Evolutionary conservation across 1,140 invertebrate genomes (phyloP).

Genomic region (Zophobas morio): DNA sequence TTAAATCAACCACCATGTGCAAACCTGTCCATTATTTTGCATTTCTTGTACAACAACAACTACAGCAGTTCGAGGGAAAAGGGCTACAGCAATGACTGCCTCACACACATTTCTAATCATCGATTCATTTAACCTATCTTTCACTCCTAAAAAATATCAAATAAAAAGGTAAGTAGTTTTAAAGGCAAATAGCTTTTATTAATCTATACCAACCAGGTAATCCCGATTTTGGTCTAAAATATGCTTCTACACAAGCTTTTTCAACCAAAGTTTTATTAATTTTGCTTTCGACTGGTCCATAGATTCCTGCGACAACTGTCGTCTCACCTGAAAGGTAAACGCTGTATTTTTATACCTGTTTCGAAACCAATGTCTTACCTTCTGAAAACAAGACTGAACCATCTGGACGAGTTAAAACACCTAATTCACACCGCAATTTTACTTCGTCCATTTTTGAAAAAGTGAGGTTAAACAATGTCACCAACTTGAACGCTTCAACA

Average conservation of each 20-base stretch:
- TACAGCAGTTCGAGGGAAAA: constrained; percentile 85
- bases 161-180: constrained; percentile 1
- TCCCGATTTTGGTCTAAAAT: constrained; percentile 83
- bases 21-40: constrained; percentile 87
- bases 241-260: constrained; percentile 83
- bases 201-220: constrained; percentile 73
- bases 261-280: constrained; percentile 84
- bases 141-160: constrained; percentile 70
- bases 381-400: constrained; percentile 83
- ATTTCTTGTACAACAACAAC: constrained; percentile 88
- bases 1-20: constrained; percentile 52
- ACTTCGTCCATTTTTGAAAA: constrained; percentile 41
- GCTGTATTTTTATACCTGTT: not conserved
- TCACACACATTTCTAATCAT: constrained; percentile 85
- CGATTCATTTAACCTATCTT: constrained; percentile 82
- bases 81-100: constrained; percentile 75
- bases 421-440: constrained; percentile 77
- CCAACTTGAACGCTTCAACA: not conserved
- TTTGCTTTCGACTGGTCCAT: constrained; percentile 89
- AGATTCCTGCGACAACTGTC: constrained; percentile 81
- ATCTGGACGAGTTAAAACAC: constrained; percentile 79
- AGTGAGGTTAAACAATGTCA: constrained; percentile 31
- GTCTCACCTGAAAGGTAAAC: constrained; percentile 78
- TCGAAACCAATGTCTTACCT: constrained; percentile 67
- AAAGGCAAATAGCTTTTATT: not conserved